These are phyloP conservation scores for Psammodynastes pulverulentus DNA, from an alignment of 2,113 vertebrate species.

Conservation along the genomic window DNA sequence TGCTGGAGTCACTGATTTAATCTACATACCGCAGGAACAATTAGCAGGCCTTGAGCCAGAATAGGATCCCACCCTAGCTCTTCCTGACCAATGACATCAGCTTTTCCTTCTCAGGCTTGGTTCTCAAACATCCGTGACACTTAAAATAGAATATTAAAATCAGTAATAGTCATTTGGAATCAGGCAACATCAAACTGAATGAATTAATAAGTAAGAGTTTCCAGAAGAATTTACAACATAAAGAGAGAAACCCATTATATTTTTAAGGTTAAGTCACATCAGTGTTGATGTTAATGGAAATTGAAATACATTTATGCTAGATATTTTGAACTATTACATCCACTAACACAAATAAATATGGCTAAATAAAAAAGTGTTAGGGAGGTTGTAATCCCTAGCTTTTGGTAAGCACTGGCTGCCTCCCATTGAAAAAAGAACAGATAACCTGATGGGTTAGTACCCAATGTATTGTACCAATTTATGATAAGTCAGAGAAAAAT, in stretches of 20 bases:
- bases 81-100: slow-evolving; percentile 22
- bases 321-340: background rate
- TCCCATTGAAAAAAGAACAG: background rate
- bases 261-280: background rate
- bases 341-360: background rate
- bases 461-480: background rate
- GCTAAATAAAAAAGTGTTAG: background rate
- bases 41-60: slow-evolving; percentile 17
- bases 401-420: background rate
- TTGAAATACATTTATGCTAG: background rate
- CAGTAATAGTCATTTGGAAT: background rate
- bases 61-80: slow-evolving; percentile 14
- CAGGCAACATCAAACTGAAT: background rate
- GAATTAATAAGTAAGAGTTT: background rate
- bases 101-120: slow-evolving; percentile 7
- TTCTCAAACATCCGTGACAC: background rate
- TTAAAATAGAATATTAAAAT: background rate
- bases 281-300: background rate
- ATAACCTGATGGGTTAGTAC: background rate
- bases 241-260: too few relatives aligned
- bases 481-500: background rate
- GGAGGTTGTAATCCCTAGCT: background rate
- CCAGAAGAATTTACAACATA: background rate
- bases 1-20: slow-evolving; percentile 3
- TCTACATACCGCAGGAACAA: background rate